Percentiles rank a stretch among this genome's conserved stretches.
Evolutionary conservation across 1,140 invertebrate genomes (phyloP).

Genomic region (Nylanderia fulva): DNA sequence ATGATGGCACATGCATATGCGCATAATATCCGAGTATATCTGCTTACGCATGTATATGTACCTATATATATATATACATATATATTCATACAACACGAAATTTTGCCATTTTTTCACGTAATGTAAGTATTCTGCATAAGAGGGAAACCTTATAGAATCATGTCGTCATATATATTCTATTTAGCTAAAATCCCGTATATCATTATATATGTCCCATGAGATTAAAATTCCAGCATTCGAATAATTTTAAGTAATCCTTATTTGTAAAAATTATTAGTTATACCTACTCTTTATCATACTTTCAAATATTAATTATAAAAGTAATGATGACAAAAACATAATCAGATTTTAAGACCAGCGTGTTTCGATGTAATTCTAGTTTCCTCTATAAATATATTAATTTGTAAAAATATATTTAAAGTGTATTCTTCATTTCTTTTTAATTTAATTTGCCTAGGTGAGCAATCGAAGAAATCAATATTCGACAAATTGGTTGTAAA

Average conservation of each 20-base stretch:
- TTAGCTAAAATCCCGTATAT: not conserved
- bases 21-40: conserved; percentile 44
- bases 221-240: not conserved
- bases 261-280: too few relatives aligned
- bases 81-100: not conserved
- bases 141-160: not conserved
- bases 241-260: not conserved
- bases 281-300: too few relatives aligned
- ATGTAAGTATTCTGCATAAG: not conserved
- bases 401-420: not conserved
- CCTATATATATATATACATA: not conserved
- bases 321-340: not conserved
- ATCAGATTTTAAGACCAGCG: not conserved
- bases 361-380: not conserved
- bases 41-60: not conserved
- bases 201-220: not conserved
- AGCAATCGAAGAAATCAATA: conserved; percentile 23
- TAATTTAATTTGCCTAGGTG: conserved; percentile 11
- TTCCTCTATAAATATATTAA: not conserved
- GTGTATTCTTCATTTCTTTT: not conserved
- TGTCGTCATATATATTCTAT: not conserved
- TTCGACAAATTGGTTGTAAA: conserved; percentile 53
- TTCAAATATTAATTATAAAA: not conserved
- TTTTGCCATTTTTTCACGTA: not conserved
- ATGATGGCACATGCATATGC: conserved; percentile 44